Evolutionary conservation across 2,888 invertebrate species (phyloP).

Genomic region (Cyrtodaria siliqua): DNA sequence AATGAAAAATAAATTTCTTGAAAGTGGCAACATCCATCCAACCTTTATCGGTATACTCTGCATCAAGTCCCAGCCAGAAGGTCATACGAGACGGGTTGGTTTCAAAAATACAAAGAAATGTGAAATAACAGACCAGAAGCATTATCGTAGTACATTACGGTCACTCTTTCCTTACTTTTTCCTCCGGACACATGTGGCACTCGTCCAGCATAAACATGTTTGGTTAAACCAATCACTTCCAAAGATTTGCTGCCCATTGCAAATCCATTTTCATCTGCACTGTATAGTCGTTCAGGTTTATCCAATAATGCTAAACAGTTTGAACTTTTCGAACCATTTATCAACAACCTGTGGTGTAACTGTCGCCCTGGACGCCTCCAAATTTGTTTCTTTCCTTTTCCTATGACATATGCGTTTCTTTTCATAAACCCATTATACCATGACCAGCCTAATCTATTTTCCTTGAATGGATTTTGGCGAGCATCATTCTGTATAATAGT

Average conservation of each 20-base stretch:
- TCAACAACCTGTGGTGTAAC: not conserved
- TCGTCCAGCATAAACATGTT: not conserved
- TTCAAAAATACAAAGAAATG: not conserved
- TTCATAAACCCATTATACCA: slow-evolving; percentile 36
- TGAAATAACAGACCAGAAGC: slow-evolving; percentile 2
- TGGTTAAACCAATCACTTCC: not conserved
- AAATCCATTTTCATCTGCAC: slow-evolving; percentile 15
- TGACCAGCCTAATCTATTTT: slow-evolving; percentile 1
- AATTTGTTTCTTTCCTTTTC: slow-evolving; percentile 4
- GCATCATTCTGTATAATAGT: slow-evolving; percentile 14
- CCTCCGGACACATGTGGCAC: slow-evolving; percentile 44
- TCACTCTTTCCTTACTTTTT: slow-evolving; percentile 32
- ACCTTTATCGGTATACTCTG: not conserved
- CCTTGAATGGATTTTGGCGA: not conserved
- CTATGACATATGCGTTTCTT: slow-evolving; percentile 21
- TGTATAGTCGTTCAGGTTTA: not conserved
- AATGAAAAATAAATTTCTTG: not conserved
- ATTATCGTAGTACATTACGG: slow-evolving; percentile 43
- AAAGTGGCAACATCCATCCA: slow-evolving; percentile 10
- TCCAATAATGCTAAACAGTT: not conserved
- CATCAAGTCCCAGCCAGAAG: slow-evolving; percentile 38
- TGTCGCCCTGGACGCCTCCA: slow-evolving; percentile 17
- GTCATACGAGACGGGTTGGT: not conserved
- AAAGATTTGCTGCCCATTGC: slow-evolving; percentile 9
- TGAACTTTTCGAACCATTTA: not conserved